These are phyloP conservation scores for Neopelma chrysocephalum DNA, from an alignment of 2,797 vertebrate species.

Conservation along the genomic window DNA sequence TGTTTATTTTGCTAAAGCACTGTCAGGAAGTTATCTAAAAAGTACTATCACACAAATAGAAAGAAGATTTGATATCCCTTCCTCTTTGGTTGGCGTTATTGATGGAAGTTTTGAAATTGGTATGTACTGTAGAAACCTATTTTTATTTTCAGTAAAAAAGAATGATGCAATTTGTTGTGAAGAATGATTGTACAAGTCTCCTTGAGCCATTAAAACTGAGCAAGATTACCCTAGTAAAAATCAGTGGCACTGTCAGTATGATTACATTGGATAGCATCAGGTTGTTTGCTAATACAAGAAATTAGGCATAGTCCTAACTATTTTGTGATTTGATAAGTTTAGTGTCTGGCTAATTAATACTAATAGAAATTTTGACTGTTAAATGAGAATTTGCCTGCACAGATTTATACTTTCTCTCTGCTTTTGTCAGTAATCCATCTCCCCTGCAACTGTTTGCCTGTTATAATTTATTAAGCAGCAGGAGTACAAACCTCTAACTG, in stretches of 20 bases:
- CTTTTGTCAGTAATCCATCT: background rate
- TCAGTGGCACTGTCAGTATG: background rate
- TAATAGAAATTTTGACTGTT: background rate
- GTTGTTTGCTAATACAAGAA: background rate
- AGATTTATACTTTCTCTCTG: background rate
- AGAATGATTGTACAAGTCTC: background rate
- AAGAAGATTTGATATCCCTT: constrained; percentile 92
- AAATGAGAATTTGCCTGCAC: background rate
- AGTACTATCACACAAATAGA: constrained; percentile 96
- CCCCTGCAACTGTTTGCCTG: background rate
- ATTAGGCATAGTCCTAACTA: background rate
- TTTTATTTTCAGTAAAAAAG: background rate
- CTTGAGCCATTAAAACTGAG: background rate
- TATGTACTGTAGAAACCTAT: constrained; percentile 65
- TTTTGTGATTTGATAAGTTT: background rate
- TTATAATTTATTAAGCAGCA: background rate
- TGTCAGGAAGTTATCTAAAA: constrained; percentile 92
- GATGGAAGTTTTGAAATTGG: constrained; percentile 98
- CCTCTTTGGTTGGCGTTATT: constrained; percentile 91
- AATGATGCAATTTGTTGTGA: background rate
- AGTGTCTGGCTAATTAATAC: background rate
- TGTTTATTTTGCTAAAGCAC: constrained; percentile 90
- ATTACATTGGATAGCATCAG: background rate
- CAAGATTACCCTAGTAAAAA: background rate
- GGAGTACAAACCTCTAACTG: background rate